Conservation (phyloP, 1,140 invertebrate species). For the Helicoverpa zea region DNA sequence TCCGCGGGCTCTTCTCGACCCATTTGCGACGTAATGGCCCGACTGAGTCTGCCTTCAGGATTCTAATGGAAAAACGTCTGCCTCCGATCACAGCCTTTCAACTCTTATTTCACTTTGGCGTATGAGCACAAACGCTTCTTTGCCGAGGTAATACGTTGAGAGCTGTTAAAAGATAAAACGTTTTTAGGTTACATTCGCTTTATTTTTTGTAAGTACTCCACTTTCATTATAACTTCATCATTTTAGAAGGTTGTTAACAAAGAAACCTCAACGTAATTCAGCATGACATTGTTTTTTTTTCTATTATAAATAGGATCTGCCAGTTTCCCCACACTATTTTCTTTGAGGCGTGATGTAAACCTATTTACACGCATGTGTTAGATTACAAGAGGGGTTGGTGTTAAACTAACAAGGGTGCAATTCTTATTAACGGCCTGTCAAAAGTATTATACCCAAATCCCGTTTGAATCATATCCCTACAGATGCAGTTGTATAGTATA, state of each 20-base stretch:
- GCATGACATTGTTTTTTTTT: slow-evolving; percentile 7
- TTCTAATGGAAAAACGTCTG: slow-evolving; percentile 67
- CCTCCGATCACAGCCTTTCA: slow-evolving; percentile 57
- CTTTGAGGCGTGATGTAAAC: slow-evolving; percentile 53
- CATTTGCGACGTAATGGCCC: slow-evolving; percentile 68
- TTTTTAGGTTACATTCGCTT: background rate
- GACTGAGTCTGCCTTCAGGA: slow-evolving; percentile 59
- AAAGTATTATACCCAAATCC: slow-evolving; percentile 74
- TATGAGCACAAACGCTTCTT: slow-evolving; percentile 36
- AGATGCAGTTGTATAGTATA: slow-evolving; percentile 59
- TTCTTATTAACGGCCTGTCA: slow-evolving; percentile 81
- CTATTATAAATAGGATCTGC: slow-evolving; percentile 6
- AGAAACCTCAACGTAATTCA: slow-evolving; percentile 1
- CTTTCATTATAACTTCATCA: background rate
- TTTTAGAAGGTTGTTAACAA: background rate
- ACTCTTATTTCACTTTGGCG: slow-evolving; percentile 51
- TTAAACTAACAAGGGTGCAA: slow-evolving; percentile 81
- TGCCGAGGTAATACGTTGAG: slow-evolving; percentile 42
- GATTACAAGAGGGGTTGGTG: slow-evolving; percentile 70
- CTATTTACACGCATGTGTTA: slow-evolving; percentile 62
- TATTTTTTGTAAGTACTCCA: background rate
- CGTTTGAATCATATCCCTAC: slow-evolving; percentile 69
- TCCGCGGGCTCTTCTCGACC: slow-evolving; percentile 58
- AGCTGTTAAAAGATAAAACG: slow-evolving; percentile 16
- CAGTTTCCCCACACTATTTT: slow-evolving; percentile 43